These are phyloP conservation scores for Coracias cyanogaster DNA, from an alignment of 2,797 vertebrate species.

Conservation along the genomic window DNA sequence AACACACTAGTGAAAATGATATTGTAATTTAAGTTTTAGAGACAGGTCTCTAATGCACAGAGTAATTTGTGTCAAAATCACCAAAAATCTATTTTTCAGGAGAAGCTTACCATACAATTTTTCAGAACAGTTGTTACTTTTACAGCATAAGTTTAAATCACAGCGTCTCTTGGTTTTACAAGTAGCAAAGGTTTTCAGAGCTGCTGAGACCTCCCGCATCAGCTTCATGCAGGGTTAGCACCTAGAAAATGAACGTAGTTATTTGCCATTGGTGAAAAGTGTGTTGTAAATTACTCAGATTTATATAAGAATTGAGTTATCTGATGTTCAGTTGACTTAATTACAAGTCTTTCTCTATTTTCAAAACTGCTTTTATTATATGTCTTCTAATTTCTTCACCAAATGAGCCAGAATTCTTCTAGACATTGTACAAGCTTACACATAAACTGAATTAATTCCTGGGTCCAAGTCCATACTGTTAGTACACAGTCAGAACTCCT, in stretches of 20 bases:
- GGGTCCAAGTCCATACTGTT: not conserved
- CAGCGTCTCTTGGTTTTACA: not conserved
- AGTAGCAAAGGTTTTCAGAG: not conserved
- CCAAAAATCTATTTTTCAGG: not conserved
- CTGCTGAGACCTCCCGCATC: not conserved
- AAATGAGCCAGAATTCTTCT: not conserved
- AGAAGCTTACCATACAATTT: not conserved
- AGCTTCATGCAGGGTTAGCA: not conserved
- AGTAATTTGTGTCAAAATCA: slow-evolving; percentile 9
- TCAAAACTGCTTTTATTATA: not conserved
- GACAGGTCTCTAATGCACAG: not conserved
- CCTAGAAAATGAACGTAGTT: not conserved
- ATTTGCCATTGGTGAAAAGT: not conserved
- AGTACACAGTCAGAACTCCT: not conserved
- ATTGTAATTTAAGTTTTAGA: not conserved
- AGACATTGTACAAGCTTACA: not conserved
- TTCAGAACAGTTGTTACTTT: not conserved
- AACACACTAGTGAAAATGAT: not conserved
- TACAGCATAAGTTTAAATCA: not conserved
- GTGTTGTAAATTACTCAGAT: not conserved
- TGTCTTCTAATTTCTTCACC: not conserved
- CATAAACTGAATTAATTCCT: not conserved
- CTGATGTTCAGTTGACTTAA: not conserved
- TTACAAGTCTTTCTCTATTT: not conserved
- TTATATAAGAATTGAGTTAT: not conserved